A percentile compares a stretch with the other conserved stretches of the same genome.
Evolutionary conservation across 2,888 invertebrate genomes (phyloP).

Genomic region (Nomada ferruginata): DNA sequence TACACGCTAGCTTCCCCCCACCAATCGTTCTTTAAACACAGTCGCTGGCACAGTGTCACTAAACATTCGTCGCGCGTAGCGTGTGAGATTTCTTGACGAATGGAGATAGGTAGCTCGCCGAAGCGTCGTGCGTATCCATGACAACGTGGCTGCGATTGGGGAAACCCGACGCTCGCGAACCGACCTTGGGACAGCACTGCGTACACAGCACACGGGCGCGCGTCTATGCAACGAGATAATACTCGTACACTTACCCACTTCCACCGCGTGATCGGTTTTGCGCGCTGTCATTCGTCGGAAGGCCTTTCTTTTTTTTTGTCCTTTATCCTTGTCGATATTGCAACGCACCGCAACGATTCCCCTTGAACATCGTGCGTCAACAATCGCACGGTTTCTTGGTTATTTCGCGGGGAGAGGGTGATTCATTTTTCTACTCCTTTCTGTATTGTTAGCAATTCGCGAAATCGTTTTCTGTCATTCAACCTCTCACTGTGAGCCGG

Average conservation of each 20-base stretch:
- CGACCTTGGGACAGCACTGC: too few relatives aligned
- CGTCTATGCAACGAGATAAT: slow-evolving; percentile 44
- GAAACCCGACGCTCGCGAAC: too few relatives aligned
- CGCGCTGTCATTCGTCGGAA: slow-evolving; percentile 59
- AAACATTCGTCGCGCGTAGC: too few relatives aligned
- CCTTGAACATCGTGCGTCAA: slow-evolving; percentile 40
- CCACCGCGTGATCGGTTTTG: slow-evolving; percentile 60
- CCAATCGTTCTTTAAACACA: too few relatives aligned
- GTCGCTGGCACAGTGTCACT: too few relatives aligned
- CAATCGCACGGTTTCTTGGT: slow-evolving; percentile 31
- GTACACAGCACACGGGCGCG: slow-evolving; percentile 15
- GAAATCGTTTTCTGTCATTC: not conserved
- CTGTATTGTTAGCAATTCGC: not conserved
- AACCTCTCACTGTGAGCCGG: not conserved
- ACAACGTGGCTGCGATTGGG: too few relatives aligned
- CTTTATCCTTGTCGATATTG: slow-evolving; percentile 46
- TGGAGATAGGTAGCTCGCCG: too few relatives aligned
- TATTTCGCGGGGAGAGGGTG: slow-evolving; percentile 6
- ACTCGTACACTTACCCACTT: slow-evolving; percentile 19
- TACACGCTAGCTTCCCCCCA: too few relatives aligned
- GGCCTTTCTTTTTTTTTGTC: slow-evolving; percentile 30
- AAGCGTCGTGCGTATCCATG: too few relatives aligned
- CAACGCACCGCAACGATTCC: slow-evolving; percentile 18
- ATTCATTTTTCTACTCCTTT: slow-evolving; percentile 32
- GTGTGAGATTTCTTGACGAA: too few relatives aligned